phyloP scores from a whole-genome alignment of 2,113 vertebrate species.

The Callochromis pleurospilus region DNA sequence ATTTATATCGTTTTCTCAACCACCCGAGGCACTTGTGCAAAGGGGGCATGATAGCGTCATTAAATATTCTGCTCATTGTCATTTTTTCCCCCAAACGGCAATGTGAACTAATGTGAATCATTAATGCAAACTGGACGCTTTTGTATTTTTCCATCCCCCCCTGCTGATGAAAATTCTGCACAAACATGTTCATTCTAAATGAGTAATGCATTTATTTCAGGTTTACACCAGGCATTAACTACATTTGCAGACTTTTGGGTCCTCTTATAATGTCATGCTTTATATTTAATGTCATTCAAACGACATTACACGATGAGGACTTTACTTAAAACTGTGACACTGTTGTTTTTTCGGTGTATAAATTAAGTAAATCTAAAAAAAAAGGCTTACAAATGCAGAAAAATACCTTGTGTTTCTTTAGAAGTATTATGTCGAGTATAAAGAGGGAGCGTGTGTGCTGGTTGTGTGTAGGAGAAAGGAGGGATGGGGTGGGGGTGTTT shows the following conservation, averaged over 20 bases:
- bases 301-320: neutral
- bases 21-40: neutral
- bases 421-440: neutral
- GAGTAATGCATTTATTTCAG: neutral
- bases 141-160: neutral
- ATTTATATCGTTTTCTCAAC: neutral
- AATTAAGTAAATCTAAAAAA: constrained; percentile 3
- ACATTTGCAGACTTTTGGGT: neutral
- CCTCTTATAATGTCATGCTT: neutral
- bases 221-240: neutral
- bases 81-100: neutral
- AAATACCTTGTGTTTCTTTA: neutral
- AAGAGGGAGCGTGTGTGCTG: neutral
- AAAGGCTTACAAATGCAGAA: neutral
- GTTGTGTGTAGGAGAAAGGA: neutral
- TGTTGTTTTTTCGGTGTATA: neutral
- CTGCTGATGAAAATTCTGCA: neutral
- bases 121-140: neutral
- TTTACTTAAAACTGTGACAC: neutral
- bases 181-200: neutral
- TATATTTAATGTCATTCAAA: neutral
- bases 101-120: neutral
- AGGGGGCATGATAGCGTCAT: neutral
- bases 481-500: constrained; percentile 16
- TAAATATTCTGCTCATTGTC: neutral